phyloP scores from a whole-genome alignment of 2,888 invertebrate genomes.

The Ryuthela nishihirai region DNA sequence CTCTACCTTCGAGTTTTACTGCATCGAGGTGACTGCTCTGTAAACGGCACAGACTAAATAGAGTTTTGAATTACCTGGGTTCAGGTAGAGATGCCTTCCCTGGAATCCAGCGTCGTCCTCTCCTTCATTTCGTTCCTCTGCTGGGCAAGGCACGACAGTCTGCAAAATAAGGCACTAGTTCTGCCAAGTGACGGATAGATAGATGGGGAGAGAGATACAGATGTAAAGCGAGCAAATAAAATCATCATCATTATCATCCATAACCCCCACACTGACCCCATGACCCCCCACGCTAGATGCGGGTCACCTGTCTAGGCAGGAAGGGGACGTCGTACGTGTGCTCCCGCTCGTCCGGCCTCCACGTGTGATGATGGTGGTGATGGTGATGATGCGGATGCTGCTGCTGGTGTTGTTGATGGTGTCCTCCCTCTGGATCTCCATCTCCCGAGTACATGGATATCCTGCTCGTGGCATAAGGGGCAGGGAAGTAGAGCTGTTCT shows the following conservation, averaged over 20 bases:
- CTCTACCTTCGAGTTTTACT: too few relatives aligned
- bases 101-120: slow-evolving; percentile 27
- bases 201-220: too few relatives aligned
- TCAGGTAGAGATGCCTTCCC: slow-evolving; percentile 28
- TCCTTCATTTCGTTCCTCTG: slow-evolving; percentile 21
- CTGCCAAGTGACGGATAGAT: slow-evolving; percentile 32
- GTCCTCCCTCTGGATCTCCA: slow-evolving; percentile 15
- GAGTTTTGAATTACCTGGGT: too few relatives aligned
- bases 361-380: slow-evolving; percentile 13
- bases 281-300: slow-evolving; percentile 18
- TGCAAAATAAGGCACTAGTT: slow-evolving; percentile 37
- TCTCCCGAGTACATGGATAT: slow-evolving; percentile 38
- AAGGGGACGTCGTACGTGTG: slow-evolving; percentile 41
- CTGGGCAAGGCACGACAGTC: slow-evolving; percentile 21
- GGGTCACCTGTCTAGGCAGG: slow-evolving; percentile 40
- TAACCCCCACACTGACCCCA: too few relatives aligned
- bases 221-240: too few relatives aligned
- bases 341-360: slow-evolving; percentile 32
- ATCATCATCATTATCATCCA: too few relatives aligned
- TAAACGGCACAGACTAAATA: too few relatives aligned
- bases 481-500: slow-evolving; percentile 39
- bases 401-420: slow-evolving; percentile 17
- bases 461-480: slow-evolving; percentile 38
- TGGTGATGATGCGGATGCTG: slow-evolving; percentile 17
- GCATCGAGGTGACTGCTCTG: too few relatives aligned